These are phyloP conservation scores for Hydrozoanthus gracilis DNA, from an alignment of 92 coral and sea anemone genomes.

Conservation along the genomic window DNA sequence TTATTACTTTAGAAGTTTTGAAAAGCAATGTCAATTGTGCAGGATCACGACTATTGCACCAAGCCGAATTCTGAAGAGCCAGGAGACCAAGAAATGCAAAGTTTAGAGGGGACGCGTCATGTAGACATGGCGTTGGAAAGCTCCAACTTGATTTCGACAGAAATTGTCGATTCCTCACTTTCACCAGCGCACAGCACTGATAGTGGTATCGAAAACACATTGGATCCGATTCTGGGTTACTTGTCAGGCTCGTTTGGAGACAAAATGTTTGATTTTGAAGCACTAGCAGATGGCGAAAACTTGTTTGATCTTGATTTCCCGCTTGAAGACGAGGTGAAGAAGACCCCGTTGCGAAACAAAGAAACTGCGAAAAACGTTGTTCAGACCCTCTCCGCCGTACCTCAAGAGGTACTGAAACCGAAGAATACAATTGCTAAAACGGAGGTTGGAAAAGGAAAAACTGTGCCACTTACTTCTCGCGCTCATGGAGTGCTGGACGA, in stretches of 20 bases:
- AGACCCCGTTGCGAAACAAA: not conserved
- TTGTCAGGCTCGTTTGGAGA: slow-evolving; percentile 57
- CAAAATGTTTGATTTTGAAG: slow-evolving; percentile 52
- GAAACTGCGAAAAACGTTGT: not conserved
- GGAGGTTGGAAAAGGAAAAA: not conserved
- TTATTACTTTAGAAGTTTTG: not conserved
- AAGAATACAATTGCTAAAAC: slow-evolving; percentile 18
- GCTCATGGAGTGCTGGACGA: slow-evolving; percentile 43
- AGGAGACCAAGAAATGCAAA: slow-evolving; percentile 23
- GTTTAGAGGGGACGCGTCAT: slow-evolving; percentile 47
- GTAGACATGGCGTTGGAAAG: not conserved
- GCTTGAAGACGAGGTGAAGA: slow-evolving; percentile 31
- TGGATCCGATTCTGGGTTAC: slow-evolving; percentile 62
- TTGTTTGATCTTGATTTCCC: slow-evolving; percentile 65
- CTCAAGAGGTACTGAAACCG: slow-evolving; percentile 29
- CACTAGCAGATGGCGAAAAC: slow-evolving; percentile 52
- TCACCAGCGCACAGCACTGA: slow-evolving; percentile 96
- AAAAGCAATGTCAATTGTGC: slow-evolving; percentile 11
- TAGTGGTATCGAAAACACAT: slow-evolving; percentile 86
- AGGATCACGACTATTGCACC: slow-evolving; percentile 90
- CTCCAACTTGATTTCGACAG: slow-evolving; percentile 7
- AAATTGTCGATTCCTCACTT: slow-evolving; percentile 51
- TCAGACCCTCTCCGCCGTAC: not conserved
- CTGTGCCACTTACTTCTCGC: not conserved
- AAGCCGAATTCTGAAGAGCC: not conserved